These are phyloP conservation scores for Osmerus mordax DNA, from an alignment of 2,113 vertebrate genomes.

Conservation along the genomic window DNA sequence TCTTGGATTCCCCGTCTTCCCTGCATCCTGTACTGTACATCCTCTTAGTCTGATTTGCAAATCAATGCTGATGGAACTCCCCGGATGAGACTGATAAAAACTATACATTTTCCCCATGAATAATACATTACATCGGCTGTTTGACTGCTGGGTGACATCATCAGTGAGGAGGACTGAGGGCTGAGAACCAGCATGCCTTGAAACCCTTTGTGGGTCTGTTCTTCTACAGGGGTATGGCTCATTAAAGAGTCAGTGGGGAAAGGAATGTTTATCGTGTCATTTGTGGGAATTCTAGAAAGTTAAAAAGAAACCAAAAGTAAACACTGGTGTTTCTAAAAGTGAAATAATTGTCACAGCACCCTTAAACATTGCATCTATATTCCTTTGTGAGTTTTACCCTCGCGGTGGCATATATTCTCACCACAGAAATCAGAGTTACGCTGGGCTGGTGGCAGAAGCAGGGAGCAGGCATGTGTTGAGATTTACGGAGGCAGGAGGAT, in stretches of 20 bases:
- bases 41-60: slow-evolving; percentile 34
- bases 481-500: background rate
- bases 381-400: no score
- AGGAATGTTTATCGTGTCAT: no score
- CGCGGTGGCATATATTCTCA: background rate
- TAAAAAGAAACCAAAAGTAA: no score
- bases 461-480: slow-evolving; percentile 11
- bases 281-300: no score
- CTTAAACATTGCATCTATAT: no score
- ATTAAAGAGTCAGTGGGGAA: no score
- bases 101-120: slow-evolving; percentile 45
- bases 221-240: background rate
- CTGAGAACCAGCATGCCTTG: background rate
- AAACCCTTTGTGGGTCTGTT: background rate
- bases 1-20: slow-evolving; percentile 38
- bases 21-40: slow-evolving; percentile 35
- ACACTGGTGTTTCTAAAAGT: no score
- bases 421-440: background rate
- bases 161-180: slow-evolving; percentile 18
- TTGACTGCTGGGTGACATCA: slow-evolving; percentile 35
- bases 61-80: slow-evolving; percentile 64
- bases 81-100: slow-evolving; percentile 33
- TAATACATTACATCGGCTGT: slow-evolving; percentile 38
- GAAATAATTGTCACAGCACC: no score
- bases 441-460: background rate